phyloP scores from a whole-genome alignment of 2,888 invertebrate species.

The Schrankia costaestrigalis region DNA sequence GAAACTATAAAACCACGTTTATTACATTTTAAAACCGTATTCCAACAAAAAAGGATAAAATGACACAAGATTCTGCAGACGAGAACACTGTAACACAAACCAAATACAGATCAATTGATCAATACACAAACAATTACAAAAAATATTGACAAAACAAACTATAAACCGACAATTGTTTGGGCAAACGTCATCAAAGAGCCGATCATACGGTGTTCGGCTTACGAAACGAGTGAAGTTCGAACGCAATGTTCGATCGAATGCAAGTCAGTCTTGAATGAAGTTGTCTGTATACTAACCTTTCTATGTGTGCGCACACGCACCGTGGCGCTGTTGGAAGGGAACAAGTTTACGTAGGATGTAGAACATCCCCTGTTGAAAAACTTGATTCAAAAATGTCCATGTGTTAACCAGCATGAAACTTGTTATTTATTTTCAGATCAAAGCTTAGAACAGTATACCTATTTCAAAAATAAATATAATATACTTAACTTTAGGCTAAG shows the following conservation, averaged over 20 bases:
- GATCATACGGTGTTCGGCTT: conserved; percentile 58
- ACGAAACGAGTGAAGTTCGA: conserved; percentile 63
- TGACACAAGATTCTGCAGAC: conserved; percentile 12
- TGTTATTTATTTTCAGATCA: too few species aligned
- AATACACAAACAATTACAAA: conserved; percentile 40
- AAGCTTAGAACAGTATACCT: too few species aligned
- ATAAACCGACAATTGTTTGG: conserved; percentile 56
- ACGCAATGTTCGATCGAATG: conserved; percentile 27
- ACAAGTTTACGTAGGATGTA: conserved; percentile 30
- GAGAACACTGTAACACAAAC: conserved; percentile 35
- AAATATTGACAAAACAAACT: conserved; percentile 72
- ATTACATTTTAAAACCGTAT: too few species aligned
- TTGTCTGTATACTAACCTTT: conserved; percentile 50
- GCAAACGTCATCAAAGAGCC: conserved; percentile 63
- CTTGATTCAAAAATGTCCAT: conserved; percentile 26
- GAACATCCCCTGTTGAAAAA: conserved; percentile 47
- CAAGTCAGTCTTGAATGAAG: conserved; percentile 65
- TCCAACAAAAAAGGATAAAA: too few species aligned
- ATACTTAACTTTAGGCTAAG: too few species aligned
- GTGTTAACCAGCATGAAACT: too few species aligned
- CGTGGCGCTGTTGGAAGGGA: conserved; percentile 8
- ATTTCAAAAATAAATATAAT: too few species aligned
- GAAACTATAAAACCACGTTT: conserved; percentile 18
- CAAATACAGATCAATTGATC: conserved; percentile 28
- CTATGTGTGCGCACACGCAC: conserved; percentile 41